These are phyloP conservation scores for Selenia dentaria DNA, from an alignment of 2,888 invertebrate genomes.

Conservation along the genomic window DNA sequence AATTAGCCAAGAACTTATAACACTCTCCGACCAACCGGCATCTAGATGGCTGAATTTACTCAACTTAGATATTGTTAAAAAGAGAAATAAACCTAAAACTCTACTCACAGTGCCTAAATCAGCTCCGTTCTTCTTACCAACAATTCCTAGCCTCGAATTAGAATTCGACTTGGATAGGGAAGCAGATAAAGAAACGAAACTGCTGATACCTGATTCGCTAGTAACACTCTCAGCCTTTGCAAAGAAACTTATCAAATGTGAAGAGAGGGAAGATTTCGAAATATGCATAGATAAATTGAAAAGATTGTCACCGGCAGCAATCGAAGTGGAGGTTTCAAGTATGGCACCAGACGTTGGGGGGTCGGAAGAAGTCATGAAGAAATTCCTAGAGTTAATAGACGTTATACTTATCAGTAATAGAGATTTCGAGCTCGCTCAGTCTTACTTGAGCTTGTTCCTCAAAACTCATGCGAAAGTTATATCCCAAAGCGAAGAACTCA, in stretches of 20 bases:
- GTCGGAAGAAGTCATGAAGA: slow-evolving; percentile 87
- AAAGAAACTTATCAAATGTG: slow-evolving; percentile 83
- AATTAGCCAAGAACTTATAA: slow-evolving; percentile 90
- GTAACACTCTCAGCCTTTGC: slow-evolving; percentile 89
- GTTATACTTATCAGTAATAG: slow-evolving; percentile 89
- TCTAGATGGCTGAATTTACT: slow-evolving; percentile 97
- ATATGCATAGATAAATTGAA: slow-evolving; percentile 86
- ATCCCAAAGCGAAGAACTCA: slow-evolving; percentile 80
- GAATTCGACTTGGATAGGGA: slow-evolving; percentile 89
- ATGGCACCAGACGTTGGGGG: slow-evolving; percentile 91
- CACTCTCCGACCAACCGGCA: slow-evolving; percentile 92
- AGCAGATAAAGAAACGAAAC: slow-evolving; percentile 71
- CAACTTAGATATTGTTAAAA: slow-evolving; percentile 93
- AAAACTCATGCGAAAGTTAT: slow-evolving; percentile 90
- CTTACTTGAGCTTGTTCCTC: slow-evolving; percentile 94
- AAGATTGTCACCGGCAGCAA: slow-evolving; percentile 90
- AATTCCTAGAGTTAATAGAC: slow-evolving; percentile 91
- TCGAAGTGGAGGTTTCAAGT: slow-evolving; percentile 94
- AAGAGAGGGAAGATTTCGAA: slow-evolving; percentile 77
- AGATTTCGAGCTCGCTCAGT: slow-evolving; percentile 95
- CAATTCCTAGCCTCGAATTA: slow-evolving; percentile 91
- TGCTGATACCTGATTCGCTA: slow-evolving; percentile 84
- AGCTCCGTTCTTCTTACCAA: slow-evolving; percentile 98
- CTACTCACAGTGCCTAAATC: slow-evolving; percentile 92
- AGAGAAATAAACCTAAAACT: slow-evolving; percentile 95